Base-by-base conservation (phyloP, 2,797 vertebrate species). In the Numenius phaeopus region DNA sequence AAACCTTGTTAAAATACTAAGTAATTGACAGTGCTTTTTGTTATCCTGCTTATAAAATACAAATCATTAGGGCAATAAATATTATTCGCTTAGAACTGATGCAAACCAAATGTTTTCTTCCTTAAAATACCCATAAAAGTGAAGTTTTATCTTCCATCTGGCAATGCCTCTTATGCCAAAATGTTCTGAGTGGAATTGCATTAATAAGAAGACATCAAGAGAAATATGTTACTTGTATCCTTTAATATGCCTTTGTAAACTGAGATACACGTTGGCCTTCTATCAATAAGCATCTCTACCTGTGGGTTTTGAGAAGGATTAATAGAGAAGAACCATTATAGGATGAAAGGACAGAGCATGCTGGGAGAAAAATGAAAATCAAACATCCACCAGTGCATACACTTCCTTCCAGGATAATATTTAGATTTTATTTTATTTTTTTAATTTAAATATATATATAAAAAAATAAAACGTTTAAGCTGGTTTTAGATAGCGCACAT, bases 341-440 rank as follows among this genome's bases (percentile, higher is more conserved):
- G 96, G 98, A 98, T 98, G 97, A 98, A 98, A 98, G 97, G 95
- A 67, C 94, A 91, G 90, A 89, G 95, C 98, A 87, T 95, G 97
- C 98, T 98, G 98, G 96, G 98, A 98, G 97, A 98, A 97, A 98
- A 97, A 98, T 98, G 97, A 98, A 96, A 98, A 98, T 98, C 98
- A 98, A 98, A 98, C 96, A 94, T 91, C 91, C 89, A 96, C 96
- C 97, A 89, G 26, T 91, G 93, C 97, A 97, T 97, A 96, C 91
- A 97, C 98, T 98, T 98, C 97, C 97, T 98, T 98, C 97, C 97
- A 97, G 96, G 97, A 95, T 95, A 98, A 96, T 95, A 95, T 97
- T 98, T 94, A 88, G 96, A 90, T 98, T 98, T 98, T 97, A 97
- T 96, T 94, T 87, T 94, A 87, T 93, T 94, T 91, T 75, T 32